A percentile compares a stretch with the other conserved stretches of the same genome.
Conservation (phyloP, 2,888 invertebrate genomes). For the Apodemia duryi region DNA sequence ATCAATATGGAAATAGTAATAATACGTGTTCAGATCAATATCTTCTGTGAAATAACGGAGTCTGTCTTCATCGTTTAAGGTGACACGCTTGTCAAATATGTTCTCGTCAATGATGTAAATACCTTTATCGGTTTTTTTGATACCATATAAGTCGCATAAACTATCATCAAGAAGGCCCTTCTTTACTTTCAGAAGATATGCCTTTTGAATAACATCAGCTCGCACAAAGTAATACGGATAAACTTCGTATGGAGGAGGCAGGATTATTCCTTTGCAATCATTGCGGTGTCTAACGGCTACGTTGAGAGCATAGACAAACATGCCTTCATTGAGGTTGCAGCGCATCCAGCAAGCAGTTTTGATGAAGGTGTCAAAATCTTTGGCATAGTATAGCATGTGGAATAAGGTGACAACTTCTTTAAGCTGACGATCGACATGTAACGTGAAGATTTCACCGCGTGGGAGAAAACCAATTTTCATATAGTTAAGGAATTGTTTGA, state of each 20-base stretch:
- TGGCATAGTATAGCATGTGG: slow-evolving; percentile 75
- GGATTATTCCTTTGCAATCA: slow-evolving; percentile 68
- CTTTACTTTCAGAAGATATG: slow-evolving; percentile 73
- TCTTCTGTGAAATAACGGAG: slow-evolving; percentile 84
- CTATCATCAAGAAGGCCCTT: slow-evolving; percentile 64
- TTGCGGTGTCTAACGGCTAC: slow-evolving; percentile 73
- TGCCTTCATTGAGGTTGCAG: slow-evolving; percentile 74
- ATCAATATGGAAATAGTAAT: slow-evolving; percentile 80
- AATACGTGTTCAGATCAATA: slow-evolving; percentile 81
- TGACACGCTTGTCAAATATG: slow-evolving; percentile 78
- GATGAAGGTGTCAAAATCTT: slow-evolving; percentile 71
- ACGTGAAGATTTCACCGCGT: slow-evolving; percentile 71
- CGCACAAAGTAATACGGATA: slow-evolving; percentile 84
- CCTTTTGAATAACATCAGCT: slow-evolving; percentile 80
- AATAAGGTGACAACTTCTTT: slow-evolving; percentile 73
- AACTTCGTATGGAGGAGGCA: slow-evolving; percentile 80
- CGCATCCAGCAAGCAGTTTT: slow-evolving; percentile 76
- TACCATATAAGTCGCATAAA: slow-evolving; percentile 73
- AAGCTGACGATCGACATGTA: slow-evolving; percentile 67
- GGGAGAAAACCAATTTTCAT: slow-evolving; percentile 78
- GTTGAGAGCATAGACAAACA: slow-evolving; percentile 77
- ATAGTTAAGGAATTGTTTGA: slow-evolving; percentile 76
- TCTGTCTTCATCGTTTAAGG: slow-evolving; percentile 74
- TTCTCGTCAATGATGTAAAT: slow-evolving; percentile 83
- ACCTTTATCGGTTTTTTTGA: slow-evolving; percentile 69